Conservation (phyloP, 2,113 vertebrate genomes). For the Ciconia boyciana region DNA sequence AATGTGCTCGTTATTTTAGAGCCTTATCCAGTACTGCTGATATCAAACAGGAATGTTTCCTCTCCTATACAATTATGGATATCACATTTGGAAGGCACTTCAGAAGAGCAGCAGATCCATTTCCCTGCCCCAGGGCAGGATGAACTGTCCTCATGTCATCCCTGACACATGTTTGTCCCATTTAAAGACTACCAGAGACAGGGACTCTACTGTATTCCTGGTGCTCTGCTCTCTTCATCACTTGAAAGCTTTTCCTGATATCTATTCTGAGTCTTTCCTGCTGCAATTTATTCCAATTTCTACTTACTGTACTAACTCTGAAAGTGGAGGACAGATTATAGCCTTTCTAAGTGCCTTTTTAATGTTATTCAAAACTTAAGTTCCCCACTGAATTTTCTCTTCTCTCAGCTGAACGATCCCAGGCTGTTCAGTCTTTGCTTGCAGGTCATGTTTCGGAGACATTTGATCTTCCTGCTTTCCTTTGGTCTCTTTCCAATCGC, state of each 20-base stretch:
- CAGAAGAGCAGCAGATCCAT: neutral
- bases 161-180: neutral
- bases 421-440: slow-evolving; percentile 19
- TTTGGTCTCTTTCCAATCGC: slow-evolving; percentile 14
- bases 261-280: neutral
- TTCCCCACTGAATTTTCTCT: slow-evolving; percentile 5
- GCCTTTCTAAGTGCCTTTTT: neutral
- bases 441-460: neutral
- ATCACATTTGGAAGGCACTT: neutral
- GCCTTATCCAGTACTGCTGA: neutral
- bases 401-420: neutral
- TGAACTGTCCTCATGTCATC: neutral
- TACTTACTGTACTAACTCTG: neutral
- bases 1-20: neutral
- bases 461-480: slow-evolving; percentile 26
- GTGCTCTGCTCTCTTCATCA: neutral
- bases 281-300: neutral
- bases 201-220: neutral
- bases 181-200: neutral
- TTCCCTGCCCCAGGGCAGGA: neutral
- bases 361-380: slow-evolving; percentile 37
- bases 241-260: neutral
- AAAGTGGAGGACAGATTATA: neutral
- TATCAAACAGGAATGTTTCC: neutral
- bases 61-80: neutral